A percentile compares a stretch with the other conserved stretches of the same genome.
Conservation (phyloP, 2,797 vertebrate genomes). For the Acrocephalus scirpaceus region DNA sequence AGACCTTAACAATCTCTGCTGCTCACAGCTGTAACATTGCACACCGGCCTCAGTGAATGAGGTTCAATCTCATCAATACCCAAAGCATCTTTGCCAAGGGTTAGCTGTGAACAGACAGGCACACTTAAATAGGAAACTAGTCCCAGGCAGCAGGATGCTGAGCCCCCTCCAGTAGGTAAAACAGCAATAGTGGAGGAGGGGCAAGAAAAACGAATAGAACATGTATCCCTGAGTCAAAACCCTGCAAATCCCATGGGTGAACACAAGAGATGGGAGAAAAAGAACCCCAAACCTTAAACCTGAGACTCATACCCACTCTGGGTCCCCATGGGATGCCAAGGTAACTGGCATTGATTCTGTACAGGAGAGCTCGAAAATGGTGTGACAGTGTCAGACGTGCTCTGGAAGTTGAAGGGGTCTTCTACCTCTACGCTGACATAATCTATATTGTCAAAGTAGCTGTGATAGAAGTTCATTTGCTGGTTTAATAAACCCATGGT, state of each 20-base stretch:
- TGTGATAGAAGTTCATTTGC: slow-evolving; percentile 62
- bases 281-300: neutral
- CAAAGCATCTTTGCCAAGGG: neutral
- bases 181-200: neutral
- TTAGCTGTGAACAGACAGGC: neutral
- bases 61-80: neutral
- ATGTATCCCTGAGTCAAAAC: neutral
- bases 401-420: slow-evolving; percentile 15
- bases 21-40: slow-evolving; percentile 12
- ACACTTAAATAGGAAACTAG: neutral
- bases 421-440: slow-evolving; percentile 34
- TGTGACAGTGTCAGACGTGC: neutral
- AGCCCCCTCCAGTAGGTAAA: neutral
- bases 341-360: slow-evolving; percentile 31
- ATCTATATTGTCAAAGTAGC: slow-evolving; percentile 5
- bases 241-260: neutral
- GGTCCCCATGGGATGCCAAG: slow-evolving; percentile 37
- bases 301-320: slow-evolving; percentile 45
- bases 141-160: neutral
- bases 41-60: neutral
- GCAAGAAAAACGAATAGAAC: neutral
- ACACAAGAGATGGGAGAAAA: neutral
- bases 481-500: slow-evolving; percentile 37
- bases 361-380: neutral
- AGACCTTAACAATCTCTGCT: neutral